Percentiles rank a stretch among this genome's conserved stretches.
phyloP scores from a whole-genome alignment of 2,797 vertebrate species.

The Anguilla anguilla region DNA sequence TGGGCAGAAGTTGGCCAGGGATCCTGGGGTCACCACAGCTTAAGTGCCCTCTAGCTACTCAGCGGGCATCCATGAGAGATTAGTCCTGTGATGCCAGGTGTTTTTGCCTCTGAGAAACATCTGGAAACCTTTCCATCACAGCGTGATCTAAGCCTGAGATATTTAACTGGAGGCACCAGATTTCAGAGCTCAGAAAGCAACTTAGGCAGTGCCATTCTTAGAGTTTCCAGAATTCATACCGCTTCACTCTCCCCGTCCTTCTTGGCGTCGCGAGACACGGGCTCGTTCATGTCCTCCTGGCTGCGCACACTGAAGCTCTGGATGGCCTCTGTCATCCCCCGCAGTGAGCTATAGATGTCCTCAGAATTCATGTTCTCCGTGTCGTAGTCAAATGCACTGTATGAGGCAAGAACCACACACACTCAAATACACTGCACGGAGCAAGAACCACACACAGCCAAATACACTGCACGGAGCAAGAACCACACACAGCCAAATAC shows the following conservation, averaged over 20 bases:
- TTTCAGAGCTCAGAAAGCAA: background rate
- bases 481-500: background rate
- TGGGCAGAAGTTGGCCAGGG: background rate
- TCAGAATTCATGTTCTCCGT: conserved; percentile 99
- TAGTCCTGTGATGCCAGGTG: background rate
- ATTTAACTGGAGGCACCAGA: background rate
- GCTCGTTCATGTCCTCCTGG: conserved; percentile 97
- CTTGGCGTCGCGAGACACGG: conserved; percentile 78
- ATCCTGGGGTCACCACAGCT: background rate
- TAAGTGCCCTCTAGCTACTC: background rate
- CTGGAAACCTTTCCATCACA: background rate
- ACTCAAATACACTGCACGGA: background rate
- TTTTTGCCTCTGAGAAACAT: background rate
- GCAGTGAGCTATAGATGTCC: conserved; percentile 97
- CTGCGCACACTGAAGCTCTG: conserved; percentile 97
- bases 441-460: background rate
- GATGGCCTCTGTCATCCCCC: conserved; percentile 96
- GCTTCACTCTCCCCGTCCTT: conserved; percentile 82
- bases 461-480: background rate
- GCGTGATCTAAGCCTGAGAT: background rate
- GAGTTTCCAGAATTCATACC: conserved; percentile 61
- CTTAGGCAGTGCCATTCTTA: background rate
- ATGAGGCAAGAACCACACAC: background rate
- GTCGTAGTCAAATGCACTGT: conserved; percentile 97
- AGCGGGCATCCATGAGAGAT: background rate